Evolutionary conservation across 1,140 invertebrate genomes (phyloP).

Genomic region (Megalopta genalis): DNA sequence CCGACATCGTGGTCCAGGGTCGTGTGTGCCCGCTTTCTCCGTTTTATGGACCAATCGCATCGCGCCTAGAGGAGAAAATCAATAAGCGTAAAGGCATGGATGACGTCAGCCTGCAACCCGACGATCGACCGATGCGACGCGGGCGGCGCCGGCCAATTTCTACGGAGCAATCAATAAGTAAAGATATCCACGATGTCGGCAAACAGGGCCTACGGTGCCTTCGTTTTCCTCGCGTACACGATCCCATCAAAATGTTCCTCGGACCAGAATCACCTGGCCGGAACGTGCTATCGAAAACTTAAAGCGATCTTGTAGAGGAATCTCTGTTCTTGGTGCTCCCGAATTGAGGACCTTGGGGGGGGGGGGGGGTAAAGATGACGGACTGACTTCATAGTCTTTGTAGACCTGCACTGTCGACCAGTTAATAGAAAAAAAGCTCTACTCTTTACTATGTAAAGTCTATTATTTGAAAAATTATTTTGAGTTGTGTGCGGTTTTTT

Average conservation of each 20-base stretch:
- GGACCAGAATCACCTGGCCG: not conserved
- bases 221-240: not conserved
- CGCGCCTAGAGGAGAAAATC: slow-evolving; percentile 71
- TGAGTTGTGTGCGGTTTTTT: no score
- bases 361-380: no score
- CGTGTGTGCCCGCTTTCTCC: slow-evolving; percentile 50
- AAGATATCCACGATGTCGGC: slow-evolving; percentile 62
- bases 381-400: no score
- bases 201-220: slow-evolving; percentile 23
- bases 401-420: no score
- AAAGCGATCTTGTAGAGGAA: not conserved
- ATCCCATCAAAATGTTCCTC: not conserved
- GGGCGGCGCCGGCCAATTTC: slow-evolving; percentile 78
- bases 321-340: no score
- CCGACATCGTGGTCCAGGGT: slow-evolving; percentile 57
- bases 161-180: slow-evolving; percentile 76
- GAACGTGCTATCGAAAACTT: not conserved
- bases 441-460: no score
- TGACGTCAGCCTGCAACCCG: slow-evolving; percentile 74
- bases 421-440: no score
- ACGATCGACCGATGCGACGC: slow-evolving; percentile 78
- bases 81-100: slow-evolving; percentile 71
- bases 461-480: no score
- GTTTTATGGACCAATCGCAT: slow-evolving; percentile 69
- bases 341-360: no score